Evolutionary conservation across 2,888 invertebrate genomes (phyloP).

Genomic region (Drosophila pseudotalamancana): DNA sequence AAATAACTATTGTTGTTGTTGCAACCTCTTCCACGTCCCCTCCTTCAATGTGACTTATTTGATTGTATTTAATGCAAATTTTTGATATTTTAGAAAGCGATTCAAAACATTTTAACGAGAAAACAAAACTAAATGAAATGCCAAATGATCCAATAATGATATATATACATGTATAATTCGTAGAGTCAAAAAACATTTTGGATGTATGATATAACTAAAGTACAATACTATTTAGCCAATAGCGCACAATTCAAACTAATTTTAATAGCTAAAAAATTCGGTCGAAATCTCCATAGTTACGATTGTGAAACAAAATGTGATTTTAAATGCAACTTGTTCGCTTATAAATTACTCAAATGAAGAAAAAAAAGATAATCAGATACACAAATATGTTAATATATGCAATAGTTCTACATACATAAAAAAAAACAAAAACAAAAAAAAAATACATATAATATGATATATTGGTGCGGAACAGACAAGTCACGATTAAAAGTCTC

Average conservation of each 20-base stretch:
- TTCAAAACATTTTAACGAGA: neutral
- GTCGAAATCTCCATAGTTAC: conserved; percentile 1
- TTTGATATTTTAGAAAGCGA: conserved; percentile 3
- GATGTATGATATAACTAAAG: neutral
- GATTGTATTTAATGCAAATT: conserved; percentile 7
- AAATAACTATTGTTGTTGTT: conserved; percentile 27
- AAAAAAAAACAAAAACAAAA: too few relatives aligned
- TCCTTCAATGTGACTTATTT: neutral
- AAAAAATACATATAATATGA: too few relatives aligned
- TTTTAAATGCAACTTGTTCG: conserved; percentile 34
- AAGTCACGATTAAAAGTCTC: conserved; percentile 16
- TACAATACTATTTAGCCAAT: neutral
- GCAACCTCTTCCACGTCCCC: neutral
- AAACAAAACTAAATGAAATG: too few relatives aligned
- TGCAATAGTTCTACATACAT: conserved; percentile 3
- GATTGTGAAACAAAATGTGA: conserved; percentile 35
- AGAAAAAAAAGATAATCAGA: neutral
- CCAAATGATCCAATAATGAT: neutral
- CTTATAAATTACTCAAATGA: conserved; percentile 9
- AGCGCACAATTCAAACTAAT: neutral
- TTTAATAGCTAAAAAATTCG: neutral
- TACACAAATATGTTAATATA: conserved; percentile 8
- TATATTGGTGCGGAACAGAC: too few relatives aligned
- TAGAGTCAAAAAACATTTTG: neutral
- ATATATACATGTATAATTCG: neutral